A percentile compares a stretch with the other conserved stretches of the same genome.
Conservation (phyloP, 2,888 invertebrate genomes). For the Thymelicus acteon region DNA sequence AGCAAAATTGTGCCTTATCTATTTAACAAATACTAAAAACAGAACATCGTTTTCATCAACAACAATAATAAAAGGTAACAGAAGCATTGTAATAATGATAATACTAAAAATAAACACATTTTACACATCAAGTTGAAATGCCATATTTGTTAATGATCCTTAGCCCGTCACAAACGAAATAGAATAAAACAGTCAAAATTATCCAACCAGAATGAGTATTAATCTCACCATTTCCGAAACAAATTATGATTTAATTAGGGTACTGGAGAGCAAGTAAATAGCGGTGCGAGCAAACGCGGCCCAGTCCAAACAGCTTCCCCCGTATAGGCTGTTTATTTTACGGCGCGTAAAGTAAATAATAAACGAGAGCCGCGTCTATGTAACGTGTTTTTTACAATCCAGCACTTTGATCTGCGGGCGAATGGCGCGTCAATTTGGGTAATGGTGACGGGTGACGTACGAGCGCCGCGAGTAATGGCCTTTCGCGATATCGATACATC, state of each 20-base stretch:
- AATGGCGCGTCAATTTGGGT: slow-evolving; percentile 27
- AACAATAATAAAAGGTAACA: no score
- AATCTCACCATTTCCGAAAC: not conserved
- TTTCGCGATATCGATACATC: slow-evolving; percentile 3
- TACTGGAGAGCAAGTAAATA: slow-evolving; percentile 7
- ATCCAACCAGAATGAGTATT: not conserved
- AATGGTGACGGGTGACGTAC: slow-evolving; percentile 17
- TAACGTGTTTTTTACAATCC: slow-evolving; percentile 34
- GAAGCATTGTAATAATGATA: no score
- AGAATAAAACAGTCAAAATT: not conserved
- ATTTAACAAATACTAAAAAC: no score
- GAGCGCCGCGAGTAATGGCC: slow-evolving; percentile 6
- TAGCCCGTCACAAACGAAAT: not conserved
- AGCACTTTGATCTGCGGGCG: slow-evolving; percentile 27
- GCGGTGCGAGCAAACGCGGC: slow-evolving; percentile 16
- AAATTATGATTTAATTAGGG: not conserved
- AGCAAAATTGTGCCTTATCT: no score
- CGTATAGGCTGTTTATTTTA: slow-evolving; percentile 36
- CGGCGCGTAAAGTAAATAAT: slow-evolving; percentile 34
- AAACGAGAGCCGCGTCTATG: slow-evolving; percentile 17
- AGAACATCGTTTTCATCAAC: no score
- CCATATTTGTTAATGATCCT: not conserved
- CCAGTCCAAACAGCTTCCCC: slow-evolving; percentile 6
- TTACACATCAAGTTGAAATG: not conserved
- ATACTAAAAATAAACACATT: no score